A percentile compares a stretch with the other conserved stretches of the same genome.
phyloP scores from a whole-genome alignment of 2,888 invertebrate genomes.

The Parnassius orleans region DNA sequence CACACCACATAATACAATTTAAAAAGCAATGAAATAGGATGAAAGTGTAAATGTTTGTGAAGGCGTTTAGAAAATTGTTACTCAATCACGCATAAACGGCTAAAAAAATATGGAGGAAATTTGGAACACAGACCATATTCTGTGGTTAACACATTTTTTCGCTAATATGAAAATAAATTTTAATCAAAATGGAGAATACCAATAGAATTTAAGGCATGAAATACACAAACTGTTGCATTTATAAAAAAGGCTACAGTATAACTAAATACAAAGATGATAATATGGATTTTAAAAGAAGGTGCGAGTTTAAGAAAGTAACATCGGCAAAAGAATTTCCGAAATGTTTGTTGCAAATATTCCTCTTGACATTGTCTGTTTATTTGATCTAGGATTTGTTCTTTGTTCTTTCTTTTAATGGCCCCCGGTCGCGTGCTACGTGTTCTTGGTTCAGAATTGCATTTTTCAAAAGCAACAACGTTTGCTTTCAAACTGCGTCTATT shows the following conservation, averaged over 20 bases:
- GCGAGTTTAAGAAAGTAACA: constrained; percentile 12
- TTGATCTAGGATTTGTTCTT: constrained; percentile 20
- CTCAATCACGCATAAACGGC: too few species aligned
- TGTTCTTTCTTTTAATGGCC: constrained; percentile 23
- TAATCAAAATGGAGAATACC: too few species aligned
- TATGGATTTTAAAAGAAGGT: constrained; percentile 16
- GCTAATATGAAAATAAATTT: too few species aligned
- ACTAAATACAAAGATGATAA: constrained; percentile 16
- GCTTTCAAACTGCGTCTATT: constrained; percentile 19
- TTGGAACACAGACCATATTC: too few species aligned
- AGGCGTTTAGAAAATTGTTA: too few species aligned
- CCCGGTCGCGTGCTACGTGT: constrained; percentile 9
- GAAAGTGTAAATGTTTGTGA: too few species aligned
- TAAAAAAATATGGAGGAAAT: too few species aligned
- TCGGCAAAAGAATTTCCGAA: constrained; percentile 18
- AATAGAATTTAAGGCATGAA: too few species aligned
- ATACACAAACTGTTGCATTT: not conserved
- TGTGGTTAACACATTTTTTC: too few species aligned
- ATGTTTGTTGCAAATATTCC: constrained; percentile 10
- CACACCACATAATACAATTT: too few species aligned
- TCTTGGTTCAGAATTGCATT: constrained; percentile 13
- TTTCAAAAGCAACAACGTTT: constrained; percentile 19
- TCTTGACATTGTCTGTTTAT: constrained; percentile 23
- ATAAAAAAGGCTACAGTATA: not conserved
- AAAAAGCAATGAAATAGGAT: too few species aligned